Evolutionary conservation across 2,888 invertebrate species (phyloP).

Genomic region (Ormia ochracea): DNA sequence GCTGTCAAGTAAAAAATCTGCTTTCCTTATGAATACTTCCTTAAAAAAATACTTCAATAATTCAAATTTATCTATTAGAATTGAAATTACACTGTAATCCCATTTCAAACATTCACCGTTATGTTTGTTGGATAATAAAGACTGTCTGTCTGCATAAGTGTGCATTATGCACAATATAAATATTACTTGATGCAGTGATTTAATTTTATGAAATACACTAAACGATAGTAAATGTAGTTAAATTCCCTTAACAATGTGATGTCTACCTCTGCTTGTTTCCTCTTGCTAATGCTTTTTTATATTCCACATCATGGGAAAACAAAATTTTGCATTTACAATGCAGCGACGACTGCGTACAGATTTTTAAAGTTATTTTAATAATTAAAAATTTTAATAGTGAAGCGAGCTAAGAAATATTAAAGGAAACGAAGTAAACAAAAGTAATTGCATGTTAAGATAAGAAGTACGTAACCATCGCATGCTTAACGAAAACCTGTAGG

Average conservation of each 20-base stretch:
- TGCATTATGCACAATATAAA: slow-evolving; percentile 19
- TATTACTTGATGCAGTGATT: slow-evolving; percentile 47
- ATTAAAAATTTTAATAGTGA: not conserved
- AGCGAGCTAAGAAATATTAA: not conserved
- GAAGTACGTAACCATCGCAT: no score
- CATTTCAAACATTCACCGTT: not conserved
- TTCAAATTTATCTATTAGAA: no score
- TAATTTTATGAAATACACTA: slow-evolving; percentile 44
- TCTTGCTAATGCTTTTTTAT: not conserved
- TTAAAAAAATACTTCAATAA: no score
- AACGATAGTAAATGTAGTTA: slow-evolving; percentile 41
- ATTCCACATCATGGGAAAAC: not conserved
- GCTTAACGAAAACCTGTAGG: no score
- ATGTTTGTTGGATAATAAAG: not conserved
- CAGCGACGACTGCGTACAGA: no score
- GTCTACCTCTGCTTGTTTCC: not conserved
- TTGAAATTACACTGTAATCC: not conserved
- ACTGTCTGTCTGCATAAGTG: not conserved
- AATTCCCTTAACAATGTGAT: slow-evolving; percentile 39
- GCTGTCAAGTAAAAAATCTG: no score
- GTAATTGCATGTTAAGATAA: no score
- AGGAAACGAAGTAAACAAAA: no score
- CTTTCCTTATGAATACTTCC: no score
- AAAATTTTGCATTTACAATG: not conserved
- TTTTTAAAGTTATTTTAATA: not conserved